A percentile compares a stretch with the other conserved stretches of the same genome.
These are phyloP conservation scores for Hypomecis punctinalis DNA, from an alignment of 2,888 invertebrate species.

Conservation along the genomic window DNA sequence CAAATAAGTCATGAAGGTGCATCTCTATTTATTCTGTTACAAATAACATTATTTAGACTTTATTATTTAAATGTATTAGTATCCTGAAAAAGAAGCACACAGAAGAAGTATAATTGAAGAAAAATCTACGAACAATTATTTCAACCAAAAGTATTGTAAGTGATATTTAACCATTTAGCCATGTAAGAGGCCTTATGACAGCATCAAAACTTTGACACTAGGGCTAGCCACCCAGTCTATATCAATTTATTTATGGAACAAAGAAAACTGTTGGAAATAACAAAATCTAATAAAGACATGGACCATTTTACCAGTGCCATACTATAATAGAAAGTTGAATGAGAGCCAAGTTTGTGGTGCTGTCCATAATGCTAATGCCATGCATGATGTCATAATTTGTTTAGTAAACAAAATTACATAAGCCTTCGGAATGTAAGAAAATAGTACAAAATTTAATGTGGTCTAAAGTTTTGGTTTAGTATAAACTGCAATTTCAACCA, in stretches of 20 bases:
- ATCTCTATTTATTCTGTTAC: neutral
- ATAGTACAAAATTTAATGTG: neutral
- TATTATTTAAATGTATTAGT: too few species aligned
- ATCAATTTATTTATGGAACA: neutral
- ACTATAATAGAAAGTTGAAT: constrained; percentile 11
- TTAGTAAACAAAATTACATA: constrained; percentile 21
- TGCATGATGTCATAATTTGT: constrained; percentile 25
- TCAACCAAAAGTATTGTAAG: too few species aligned
- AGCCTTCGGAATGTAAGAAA: constrained; percentile 3
- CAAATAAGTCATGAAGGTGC: neutral
- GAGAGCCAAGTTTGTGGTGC: constrained; percentile 15
- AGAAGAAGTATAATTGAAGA: too few species aligned
- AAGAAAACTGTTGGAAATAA: neutral
- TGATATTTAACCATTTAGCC: neutral
- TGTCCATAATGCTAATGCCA: constrained; percentile 44
- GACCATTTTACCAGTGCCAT: neutral
- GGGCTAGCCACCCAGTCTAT: neutral
- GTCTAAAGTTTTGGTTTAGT: too few species aligned
- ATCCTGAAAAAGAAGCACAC: too few species aligned
- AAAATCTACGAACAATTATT: too few species aligned
- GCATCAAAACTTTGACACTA: neutral
- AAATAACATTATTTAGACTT: too few species aligned
- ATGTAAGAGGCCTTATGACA: too few species aligned
- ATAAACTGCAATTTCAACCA: too few species aligned
- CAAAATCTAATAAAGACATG: neutral